phyloP scores from a whole-genome alignment of 2,113 vertebrate species.

The Seriola dumerili region DNA sequence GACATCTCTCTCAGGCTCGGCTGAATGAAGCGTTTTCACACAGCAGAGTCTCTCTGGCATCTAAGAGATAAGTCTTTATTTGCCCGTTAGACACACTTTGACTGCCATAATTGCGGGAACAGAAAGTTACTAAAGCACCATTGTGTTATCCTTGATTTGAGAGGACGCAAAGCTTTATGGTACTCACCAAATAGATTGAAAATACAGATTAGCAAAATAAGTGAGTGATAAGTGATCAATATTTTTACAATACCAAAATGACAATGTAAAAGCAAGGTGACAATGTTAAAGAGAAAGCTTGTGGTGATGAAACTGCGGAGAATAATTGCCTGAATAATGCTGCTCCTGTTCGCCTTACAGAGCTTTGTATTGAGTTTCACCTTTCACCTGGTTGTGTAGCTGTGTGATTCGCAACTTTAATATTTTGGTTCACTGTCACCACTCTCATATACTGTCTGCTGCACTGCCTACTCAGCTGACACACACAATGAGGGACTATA shows the following conservation, averaged over 20 bases:
- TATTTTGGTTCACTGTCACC: background rate
- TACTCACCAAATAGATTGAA: background rate
- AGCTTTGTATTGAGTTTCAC: no score
- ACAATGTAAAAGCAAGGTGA: no score
- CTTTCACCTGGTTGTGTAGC: no score
- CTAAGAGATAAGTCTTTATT: slow-evolving; percentile 16
- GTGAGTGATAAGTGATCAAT: no score
- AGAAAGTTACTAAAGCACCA: background rate
- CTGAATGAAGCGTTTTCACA: slow-evolving; percentile 49
- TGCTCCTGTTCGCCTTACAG: no score
- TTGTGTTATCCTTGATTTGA: background rate
- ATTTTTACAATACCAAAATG: no score
- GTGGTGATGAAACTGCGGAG: no score
- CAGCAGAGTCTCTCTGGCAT: slow-evolving; percentile 27
- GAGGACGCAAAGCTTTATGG: background rate
- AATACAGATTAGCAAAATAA: background rate
- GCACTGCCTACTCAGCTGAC: background rate
- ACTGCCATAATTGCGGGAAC: background rate
- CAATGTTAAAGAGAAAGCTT: no score
- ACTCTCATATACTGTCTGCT: background rate
- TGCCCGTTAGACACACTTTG: slow-evolving; percentile 12
- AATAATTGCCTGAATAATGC: no score
- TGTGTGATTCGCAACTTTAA: background rate
- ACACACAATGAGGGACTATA: background rate
- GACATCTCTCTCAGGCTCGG: slow-evolving; percentile 54